Conservation (phyloP, 2,888 invertebrate species). For the Tenthredo scrophulariae region DNA sequence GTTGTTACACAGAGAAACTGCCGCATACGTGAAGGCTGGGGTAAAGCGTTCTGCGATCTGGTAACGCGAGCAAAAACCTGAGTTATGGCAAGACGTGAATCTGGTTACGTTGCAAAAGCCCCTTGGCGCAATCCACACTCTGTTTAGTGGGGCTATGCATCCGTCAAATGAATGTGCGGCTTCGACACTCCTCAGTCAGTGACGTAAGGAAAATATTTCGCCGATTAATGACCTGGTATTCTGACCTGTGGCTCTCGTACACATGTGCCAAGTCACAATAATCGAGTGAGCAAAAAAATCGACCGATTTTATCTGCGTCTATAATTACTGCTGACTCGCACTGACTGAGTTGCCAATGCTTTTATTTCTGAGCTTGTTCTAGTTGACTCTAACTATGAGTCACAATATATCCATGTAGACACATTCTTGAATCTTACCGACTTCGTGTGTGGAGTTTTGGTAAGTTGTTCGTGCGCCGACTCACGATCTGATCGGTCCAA, state of each 20-base stretch:
- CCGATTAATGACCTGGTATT: background rate
- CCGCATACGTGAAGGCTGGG: background rate
- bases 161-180: slow-evolving; percentile 6
- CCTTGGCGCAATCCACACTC: background rate
- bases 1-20: background rate
- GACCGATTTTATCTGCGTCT: slow-evolving; percentile 6
- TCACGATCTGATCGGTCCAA: slow-evolving; percentile 13
- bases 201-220: background rate
- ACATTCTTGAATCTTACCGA: background rate
- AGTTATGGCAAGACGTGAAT: slow-evolving; percentile 43
- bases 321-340: slow-evolving; percentile 31
- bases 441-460: background rate
- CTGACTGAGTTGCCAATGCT: background rate
- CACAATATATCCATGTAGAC: background rate
- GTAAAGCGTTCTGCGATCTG: slow-evolving; percentile 10
- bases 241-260: background rate
- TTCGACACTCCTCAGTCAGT: background rate
- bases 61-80: slow-evolving; percentile 26
- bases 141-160: background rate
- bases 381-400: background rate
- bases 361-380: background rate
- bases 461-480: background rate
- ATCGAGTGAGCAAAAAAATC: background rate
- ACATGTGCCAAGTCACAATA: slow-evolving; percentile 4
- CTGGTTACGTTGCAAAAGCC: slow-evolving; percentile 20